Percentiles rank a stretch among this genome's conserved stretches.
Conservation (phyloP, 2,113 vertebrate species). For the Archilochus colubris region DNA sequence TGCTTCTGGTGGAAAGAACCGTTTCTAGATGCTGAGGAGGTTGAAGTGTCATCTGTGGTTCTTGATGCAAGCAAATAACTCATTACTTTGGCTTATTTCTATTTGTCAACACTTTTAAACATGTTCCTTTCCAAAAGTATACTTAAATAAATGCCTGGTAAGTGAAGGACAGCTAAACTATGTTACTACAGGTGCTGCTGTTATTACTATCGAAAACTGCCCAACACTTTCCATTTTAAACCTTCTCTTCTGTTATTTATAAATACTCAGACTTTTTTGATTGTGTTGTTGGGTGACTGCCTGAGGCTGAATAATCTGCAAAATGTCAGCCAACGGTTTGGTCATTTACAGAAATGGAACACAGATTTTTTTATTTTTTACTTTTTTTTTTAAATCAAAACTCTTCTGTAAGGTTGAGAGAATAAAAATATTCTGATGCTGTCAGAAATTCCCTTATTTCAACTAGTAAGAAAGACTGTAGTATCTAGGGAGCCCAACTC, state of each 20-base stretch:
- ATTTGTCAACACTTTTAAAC: background rate
- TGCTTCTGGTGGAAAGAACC: slow-evolving; percentile 62
- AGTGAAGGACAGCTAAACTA: background rate
- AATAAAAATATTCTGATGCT: background rate
- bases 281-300: background rate
- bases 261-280: background rate
- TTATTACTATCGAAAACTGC: background rate
- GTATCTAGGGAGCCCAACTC: background rate
- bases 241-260: background rate
- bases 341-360: background rate
- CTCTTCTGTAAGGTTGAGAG: background rate
- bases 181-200: background rate
- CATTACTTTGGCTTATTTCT: slow-evolving; percentile 36
- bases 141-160: background rate
- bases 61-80: slow-evolving; percentile 69
- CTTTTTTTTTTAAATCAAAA: background rate
- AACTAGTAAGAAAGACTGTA: background rate
- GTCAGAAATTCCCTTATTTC: background rate
- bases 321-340: slow-evolving; percentile 26
- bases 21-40: slow-evolving; percentile 70
- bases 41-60: slow-evolving; percentile 73
- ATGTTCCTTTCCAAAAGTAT: background rate
- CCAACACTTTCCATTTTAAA: slow-evolving; percentile 12
- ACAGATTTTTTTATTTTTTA: rapidly evolving
- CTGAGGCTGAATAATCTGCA: background rate